These are phyloP conservation scores for Hylyphantes graminicola DNA, from an alignment of 1,140 invertebrate genomes.

Conservation along the genomic window DNA sequence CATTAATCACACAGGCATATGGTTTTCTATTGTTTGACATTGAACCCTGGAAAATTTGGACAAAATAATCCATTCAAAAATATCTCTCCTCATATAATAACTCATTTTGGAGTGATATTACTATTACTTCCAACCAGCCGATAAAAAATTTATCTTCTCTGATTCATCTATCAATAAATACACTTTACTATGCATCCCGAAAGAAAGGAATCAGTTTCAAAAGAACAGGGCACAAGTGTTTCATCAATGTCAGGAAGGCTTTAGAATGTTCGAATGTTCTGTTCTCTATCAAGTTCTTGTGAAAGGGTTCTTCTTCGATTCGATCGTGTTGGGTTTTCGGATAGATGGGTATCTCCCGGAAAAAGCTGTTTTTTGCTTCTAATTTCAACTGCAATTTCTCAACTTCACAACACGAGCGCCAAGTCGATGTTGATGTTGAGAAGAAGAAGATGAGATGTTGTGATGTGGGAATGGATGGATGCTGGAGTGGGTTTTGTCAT, in stretches of 20 bases:
- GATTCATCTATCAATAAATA: constrained; percentile 50
- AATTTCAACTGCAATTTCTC: constrained; percentile 50
- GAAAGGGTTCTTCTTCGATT: constrained; percentile 29
- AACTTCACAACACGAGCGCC: constrained; percentile 1
- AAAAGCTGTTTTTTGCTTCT: not conserved
- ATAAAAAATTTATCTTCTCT: constrained; percentile 22
- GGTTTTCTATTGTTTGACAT: constrained; percentile 10
- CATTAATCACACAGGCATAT: not conserved
- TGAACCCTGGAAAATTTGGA: not conserved
- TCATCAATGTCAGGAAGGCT: constrained; percentile 42
- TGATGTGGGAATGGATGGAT: not conserved
- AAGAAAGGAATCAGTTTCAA: constrained; percentile 34
- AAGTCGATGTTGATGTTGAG: constrained; percentile 4
- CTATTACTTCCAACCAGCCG: constrained; percentile 17
- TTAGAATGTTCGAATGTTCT: constrained; percentile 28
- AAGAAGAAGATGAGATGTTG: not conserved
- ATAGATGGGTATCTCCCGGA: constrained; percentile 4
- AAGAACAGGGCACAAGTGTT: constrained; percentile 27
- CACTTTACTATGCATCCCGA: not conserved
- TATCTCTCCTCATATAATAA: not conserved
- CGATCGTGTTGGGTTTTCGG: not conserved
- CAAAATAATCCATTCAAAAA: too few relatives aligned
- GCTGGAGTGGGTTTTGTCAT: constrained; percentile 1
- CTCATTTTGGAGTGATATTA: constrained; percentile 11
- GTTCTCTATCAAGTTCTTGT: constrained; percentile 25